Percentiles rank a stretch among this genome's conserved stretches.
Conservation (phyloP, 2,888 invertebrate genomes). For the Apodemia hepburni region DNA sequence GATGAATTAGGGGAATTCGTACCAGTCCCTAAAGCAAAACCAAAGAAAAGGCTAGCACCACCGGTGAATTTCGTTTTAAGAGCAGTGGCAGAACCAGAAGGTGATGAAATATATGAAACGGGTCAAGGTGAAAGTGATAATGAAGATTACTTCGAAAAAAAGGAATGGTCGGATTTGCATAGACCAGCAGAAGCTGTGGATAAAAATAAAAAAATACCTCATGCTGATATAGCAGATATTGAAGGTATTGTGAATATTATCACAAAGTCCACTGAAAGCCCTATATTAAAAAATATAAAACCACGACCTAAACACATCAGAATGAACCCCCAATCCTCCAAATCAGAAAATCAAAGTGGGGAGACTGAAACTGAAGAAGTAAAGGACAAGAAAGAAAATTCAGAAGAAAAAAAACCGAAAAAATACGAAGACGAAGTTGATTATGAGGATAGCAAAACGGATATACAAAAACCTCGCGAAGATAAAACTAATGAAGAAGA, state of each 20-base stretch:
- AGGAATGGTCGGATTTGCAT: conserved; percentile 60
- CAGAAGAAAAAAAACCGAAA: conserved; percentile 15
- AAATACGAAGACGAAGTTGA: conserved; percentile 43
- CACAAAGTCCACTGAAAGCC: conserved; percentile 39
- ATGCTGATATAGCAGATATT: conserved; percentile 44
- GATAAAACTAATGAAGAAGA: conserved; percentile 40
- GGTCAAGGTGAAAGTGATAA: conserved; percentile 52
- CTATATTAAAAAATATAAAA: conserved; percentile 33
- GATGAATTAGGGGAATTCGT: conserved; percentile 61
- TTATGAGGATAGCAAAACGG: conserved; percentile 43
- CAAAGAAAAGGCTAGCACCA: conserved; percentile 61
- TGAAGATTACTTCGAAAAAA: conserved; percentile 64
- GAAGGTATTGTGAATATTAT: conserved; percentile 61
- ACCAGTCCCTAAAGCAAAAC: conserved; percentile 50
- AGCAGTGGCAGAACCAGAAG: conserved; percentile 54
- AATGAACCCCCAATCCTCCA: conserved; percentile 24
- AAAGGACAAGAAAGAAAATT: conserved; percentile 16
- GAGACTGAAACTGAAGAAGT: conserved; percentile 23
- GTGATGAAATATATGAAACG: conserved; percentile 57
- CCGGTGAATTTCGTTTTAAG: conserved; percentile 57
- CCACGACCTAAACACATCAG: conserved; percentile 22
- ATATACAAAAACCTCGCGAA: conserved; percentile 39
- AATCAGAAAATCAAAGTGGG: conserved; percentile 23
- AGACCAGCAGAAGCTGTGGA: conserved; percentile 39
- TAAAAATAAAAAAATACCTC: conserved; percentile 28